Percentiles rank a stretch among this genome's conserved stretches.
Evolutionary conservation across 2,113 vertebrate genomes (phyloP).

Genomic region (Lepisosteus osseus): DNA sequence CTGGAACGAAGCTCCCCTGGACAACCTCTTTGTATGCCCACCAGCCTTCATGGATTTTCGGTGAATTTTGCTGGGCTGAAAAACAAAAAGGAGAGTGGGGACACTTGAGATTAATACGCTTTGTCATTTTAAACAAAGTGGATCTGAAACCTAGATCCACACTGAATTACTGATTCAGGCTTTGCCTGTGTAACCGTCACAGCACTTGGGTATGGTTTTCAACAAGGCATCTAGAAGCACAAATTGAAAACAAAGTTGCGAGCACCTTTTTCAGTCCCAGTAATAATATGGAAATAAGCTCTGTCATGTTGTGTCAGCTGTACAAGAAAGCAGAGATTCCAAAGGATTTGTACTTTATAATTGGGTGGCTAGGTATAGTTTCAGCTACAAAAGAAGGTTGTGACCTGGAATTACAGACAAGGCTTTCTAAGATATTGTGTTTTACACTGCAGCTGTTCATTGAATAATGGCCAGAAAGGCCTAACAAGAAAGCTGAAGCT

Average conservation of each 20-base stretch:
- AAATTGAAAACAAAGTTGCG: slow-evolving; percentile 20
- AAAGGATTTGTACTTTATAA: slow-evolving; percentile 53
- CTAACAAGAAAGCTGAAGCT: slow-evolving; percentile 44
- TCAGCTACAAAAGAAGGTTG: slow-evolving; percentile 42
- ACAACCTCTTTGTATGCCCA: slow-evolving; percentile 99
- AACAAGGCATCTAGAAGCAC: slow-evolving; percentile 4
- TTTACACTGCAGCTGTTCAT: slow-evolving; percentile 28
- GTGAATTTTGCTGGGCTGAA: slow-evolving; percentile 91
- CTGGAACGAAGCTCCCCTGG: slow-evolving; percentile 98
- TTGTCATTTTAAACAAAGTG: not conserved
- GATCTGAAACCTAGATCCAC: not conserved
- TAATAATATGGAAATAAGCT: slow-evolving; percentile 48
- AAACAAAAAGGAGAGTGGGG: slow-evolving; percentile 30
- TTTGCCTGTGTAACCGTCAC: slow-evolving; percentile 16
- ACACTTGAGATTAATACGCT: not conserved
- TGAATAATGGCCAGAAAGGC: slow-evolving; percentile 38
- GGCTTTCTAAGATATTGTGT: slow-evolving; percentile 49
- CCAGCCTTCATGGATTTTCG: slow-evolving; percentile 98
- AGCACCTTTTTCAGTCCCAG: slow-evolving; percentile 21
- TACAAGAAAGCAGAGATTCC: slow-evolving; percentile 49
- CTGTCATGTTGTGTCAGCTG: slow-evolving; percentile 36
- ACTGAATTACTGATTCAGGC: not conserved
- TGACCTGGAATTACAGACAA: slow-evolving; percentile 44
- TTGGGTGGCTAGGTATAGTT: slow-evolving; percentile 51
- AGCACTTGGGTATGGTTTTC: slow-evolving; percentile 8